Evolutionary conservation across 1,140 invertebrate species (phyloP).

Genomic region (Brevipalpus yothersi): DNA sequence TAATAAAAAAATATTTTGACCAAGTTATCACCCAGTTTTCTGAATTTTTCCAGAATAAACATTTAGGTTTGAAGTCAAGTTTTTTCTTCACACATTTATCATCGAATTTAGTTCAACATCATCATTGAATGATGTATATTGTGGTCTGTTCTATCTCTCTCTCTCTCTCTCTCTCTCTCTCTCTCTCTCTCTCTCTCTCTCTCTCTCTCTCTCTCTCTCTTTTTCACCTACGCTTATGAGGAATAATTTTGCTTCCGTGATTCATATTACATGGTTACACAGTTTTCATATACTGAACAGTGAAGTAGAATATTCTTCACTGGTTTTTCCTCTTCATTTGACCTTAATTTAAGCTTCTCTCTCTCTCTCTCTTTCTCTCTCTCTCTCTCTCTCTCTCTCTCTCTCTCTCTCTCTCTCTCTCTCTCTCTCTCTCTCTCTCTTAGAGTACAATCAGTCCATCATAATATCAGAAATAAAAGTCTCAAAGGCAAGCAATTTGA

Average conservation of each 20-base stretch:
- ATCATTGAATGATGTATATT: background rate
- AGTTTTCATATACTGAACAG: background rate
- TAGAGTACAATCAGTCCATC: too few relatives aligned
- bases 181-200: background rate
- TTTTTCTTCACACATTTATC: too few relatives aligned
- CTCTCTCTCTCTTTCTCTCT: background rate
- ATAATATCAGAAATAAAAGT: too few relatives aligned
- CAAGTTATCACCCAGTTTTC: too few relatives aligned
- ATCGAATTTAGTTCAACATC: too few relatives aligned
- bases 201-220: background rate
- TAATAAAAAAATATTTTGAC: too few relatives aligned
- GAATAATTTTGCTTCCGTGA: background rate
- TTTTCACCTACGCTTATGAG: background rate
- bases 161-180: background rate
- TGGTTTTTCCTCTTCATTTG: background rate
- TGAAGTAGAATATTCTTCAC: background rate
- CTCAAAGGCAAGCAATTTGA: too few relatives aligned
- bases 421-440: too few relatives aligned
- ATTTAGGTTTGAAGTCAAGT: too few relatives aligned
- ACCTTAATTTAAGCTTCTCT: background rate
- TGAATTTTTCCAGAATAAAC: too few relatives aligned
- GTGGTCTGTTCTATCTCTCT: background rate
- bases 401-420: too few relatives aligned
- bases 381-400: background rate
- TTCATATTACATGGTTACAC: background rate